Evolutionary conservation across 2,888 invertebrate species (phyloP).

Genomic region (Agrotis clavis): DNA sequence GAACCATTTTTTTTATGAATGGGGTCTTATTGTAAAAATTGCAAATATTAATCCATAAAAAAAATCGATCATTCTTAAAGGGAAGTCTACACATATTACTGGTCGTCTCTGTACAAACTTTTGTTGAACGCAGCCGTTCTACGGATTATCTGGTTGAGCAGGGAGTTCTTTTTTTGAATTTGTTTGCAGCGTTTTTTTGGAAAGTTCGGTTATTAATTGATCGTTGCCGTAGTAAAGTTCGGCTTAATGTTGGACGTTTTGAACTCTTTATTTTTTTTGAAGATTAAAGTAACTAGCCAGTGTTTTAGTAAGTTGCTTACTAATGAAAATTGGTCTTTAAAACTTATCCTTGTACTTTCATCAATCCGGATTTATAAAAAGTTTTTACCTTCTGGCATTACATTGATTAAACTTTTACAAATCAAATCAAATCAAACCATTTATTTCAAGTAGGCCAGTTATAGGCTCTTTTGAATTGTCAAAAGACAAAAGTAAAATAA

Average conservation of each 20-base stretch:
- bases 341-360: not conserved
- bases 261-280: conserved; percentile 5
- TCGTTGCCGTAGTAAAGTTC: conserved; percentile 55
- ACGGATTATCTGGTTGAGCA: conserved; percentile 58
- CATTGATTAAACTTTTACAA: not conserved
- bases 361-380: too few relatives aligned
- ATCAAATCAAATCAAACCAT: too few relatives aligned
- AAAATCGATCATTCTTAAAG: not conserved
- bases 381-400: too few relatives aligned
- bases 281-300: conserved; percentile 14
- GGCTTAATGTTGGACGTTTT: conserved; percentile 33
- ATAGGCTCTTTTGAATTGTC: too few relatives aligned
- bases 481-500: too few relatives aligned
- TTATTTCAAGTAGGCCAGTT: too few relatives aligned
- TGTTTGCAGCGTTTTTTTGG: conserved; percentile 48
- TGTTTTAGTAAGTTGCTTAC: not conserved
- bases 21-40: not conserved
- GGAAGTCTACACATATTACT: not conserved
- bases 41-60: not conserved
- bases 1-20: not conserved
- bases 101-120: conserved; percentile 41
- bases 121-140: conserved; percentile 48
- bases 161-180: conserved; percentile 46
- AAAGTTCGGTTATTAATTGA: conserved; percentile 62
- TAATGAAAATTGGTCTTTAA: not conserved